Base-by-base conservation (phyloP, 2,888 invertebrate species). In the Xanthia icteritia region DNA sequence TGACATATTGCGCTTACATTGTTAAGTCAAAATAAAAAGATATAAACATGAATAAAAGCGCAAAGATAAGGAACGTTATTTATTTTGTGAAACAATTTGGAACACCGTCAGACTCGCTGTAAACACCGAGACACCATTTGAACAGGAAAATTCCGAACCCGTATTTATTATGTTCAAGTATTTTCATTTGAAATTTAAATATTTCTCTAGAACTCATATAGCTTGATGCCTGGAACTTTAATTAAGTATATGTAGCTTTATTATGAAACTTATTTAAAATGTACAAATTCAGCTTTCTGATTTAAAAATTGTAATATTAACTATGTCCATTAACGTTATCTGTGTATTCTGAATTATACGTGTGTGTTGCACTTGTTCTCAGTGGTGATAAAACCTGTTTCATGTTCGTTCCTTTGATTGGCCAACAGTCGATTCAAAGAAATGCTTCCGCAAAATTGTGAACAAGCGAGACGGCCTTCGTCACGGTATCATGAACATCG, bases 61-160 rank as follows among this genome's bases (percentile, higher is more conserved):
- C 81, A 86, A 88, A 90, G 90, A 91, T 91, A 91, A 90, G 88
- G 83, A 85, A 89, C 87, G 87, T 89, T 92, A 91, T 91, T 92
- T 91, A 92, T 91, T 92, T 88, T 89, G 81, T 68, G 88, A 91
- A 91, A 91, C 91, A 92, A 92, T 93, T 92, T 91, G 80, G 87
- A 83, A 79, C 79, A 78, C 76, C 70, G 76, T 54, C 76, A 54
- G 71, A 45, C 63, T 77, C 73, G 66, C 76, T 76, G 79, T 79
- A 76, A 72, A 82, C 78, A 79, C 76, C 74, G 77, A 67, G 67
- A 70, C 81, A 75, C 69, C 69, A 73, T 77, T 85, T 86, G 75
- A 81, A 85, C 78, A 77, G 76, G 77, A 72, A 81, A 72, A 88
- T 86, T 82, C 73, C 75, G 69, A 77, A 76, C 64, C 78, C 75